Conservation (phyloP, 2,797 vertebrate species). For the Sylvia borin region DNA sequence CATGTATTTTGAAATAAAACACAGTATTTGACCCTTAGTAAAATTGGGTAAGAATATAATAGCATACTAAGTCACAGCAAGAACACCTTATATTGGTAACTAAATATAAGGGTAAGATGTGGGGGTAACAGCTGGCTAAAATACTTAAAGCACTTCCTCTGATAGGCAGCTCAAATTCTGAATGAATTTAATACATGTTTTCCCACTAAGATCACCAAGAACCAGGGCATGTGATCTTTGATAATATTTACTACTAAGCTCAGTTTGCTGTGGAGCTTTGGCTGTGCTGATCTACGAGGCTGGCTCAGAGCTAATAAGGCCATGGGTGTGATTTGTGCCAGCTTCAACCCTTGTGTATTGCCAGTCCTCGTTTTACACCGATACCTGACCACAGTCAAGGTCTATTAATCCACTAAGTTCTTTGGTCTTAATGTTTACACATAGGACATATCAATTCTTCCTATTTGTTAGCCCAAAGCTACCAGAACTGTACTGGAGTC, state of each 20-base stretch:
- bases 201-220: not conserved
- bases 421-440: not conserved
- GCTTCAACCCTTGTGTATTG: not conserved
- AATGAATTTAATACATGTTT: not conserved
- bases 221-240: not conserved
- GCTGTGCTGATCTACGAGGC: not conserved
- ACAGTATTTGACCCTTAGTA: not conserved
- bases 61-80: not conserved
- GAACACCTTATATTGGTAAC: not conserved
- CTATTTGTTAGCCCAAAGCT: not conserved
- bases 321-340: not conserved
- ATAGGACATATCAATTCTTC: not conserved
- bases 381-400: not conserved
- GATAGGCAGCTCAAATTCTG: not conserved
- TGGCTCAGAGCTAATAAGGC: not conserved
- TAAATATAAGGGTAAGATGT: not conserved
- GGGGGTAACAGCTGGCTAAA: not conserved
- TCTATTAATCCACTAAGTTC: not conserved
- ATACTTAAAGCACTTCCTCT: not conserved
- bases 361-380: not conserved
- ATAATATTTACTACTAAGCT: not conserved
- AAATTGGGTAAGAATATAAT: not conserved
- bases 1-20: not conserved
- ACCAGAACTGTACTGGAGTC: not conserved
- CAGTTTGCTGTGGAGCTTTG: not conserved